These are phyloP conservation scores for Pseudoatta argentina DNA, from an alignment of 1,140 invertebrate species.

Conservation along the genomic window DNA sequence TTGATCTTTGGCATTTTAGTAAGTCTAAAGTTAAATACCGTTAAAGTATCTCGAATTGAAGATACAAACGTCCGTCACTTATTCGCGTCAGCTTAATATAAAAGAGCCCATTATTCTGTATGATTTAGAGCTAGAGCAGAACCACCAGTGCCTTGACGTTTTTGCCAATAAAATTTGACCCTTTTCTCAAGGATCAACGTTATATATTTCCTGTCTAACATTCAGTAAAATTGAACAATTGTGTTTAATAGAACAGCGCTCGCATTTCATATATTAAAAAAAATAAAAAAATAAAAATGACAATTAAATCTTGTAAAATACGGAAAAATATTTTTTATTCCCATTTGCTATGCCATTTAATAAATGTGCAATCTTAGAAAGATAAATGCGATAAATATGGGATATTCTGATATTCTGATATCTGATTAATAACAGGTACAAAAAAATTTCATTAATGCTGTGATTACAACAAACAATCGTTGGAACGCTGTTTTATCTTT, in stretches of 20 bases:
- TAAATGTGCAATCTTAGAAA: neutral
- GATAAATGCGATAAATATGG: neutral
- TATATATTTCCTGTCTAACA: neutral
- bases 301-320: neutral
- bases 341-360: neutral
- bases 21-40: neutral
- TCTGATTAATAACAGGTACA: neutral
- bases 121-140: neutral
- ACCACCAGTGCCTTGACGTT: neutral
- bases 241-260: neutral
- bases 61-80: neutral
- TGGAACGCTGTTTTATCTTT: neutral
- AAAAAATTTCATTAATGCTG: neutral
- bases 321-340: neutral
- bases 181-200: neutral
- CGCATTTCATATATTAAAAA: neutral
- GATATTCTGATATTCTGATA: neutral
- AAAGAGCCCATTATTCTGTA: slow-evolving; percentile 1
- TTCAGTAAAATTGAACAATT: neutral
- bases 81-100: slow-evolving; percentile 11
- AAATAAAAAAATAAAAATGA: neutral
- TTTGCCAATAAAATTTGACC: neutral
- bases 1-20: neutral
- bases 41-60: neutral
- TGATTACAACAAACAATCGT: neutral